Conservation (phyloP, 92 coral and sea anemone genomes). For the Epizoanthus fatuus region DNA sequence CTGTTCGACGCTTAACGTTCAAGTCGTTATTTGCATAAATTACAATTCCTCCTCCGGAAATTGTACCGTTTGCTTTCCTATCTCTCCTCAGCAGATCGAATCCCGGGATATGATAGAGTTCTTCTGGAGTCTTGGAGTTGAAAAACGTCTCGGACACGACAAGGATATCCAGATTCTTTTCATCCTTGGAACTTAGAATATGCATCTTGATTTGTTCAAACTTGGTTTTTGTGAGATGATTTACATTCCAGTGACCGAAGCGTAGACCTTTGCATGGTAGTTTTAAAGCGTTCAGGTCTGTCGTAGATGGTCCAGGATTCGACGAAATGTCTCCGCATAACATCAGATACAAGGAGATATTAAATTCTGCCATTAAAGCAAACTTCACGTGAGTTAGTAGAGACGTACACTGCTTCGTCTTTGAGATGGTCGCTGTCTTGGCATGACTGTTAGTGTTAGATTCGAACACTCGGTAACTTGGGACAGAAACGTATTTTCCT, state of each 20-base stretch:
- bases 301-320: background rate
- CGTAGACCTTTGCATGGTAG: conserved; percentile 8
- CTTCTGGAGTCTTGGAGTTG: conserved; percentile 8
- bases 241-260: conserved; percentile 27
- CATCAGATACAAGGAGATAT: background rate
- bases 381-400: too few relatives aligned
- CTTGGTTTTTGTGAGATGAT: conserved; percentile 28
- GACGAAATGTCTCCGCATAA: background rate
- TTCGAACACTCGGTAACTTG: too few relatives aligned
- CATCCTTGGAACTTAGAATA: background rate
- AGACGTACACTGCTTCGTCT: too few relatives aligned
- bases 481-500: too few relatives aligned
- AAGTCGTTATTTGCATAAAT: conserved; percentile 32
- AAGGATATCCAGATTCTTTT: conserved; percentile 32
- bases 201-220: conserved; percentile 38
- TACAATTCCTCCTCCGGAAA: conserved; percentile 36
- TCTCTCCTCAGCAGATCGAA: conserved; percentile 32
- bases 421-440: too few relatives aligned
- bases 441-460: too few relatives aligned
- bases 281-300: background rate
- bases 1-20: conserved; percentile 30
- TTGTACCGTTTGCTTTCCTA: background rate
- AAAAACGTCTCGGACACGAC: conserved; percentile 34
- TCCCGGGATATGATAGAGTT: conserved; percentile 35
- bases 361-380: too few relatives aligned